These are phyloP conservation scores for Sparus aurata DNA, from an alignment of 2,797 vertebrate species.

Conservation along the genomic window DNA sequence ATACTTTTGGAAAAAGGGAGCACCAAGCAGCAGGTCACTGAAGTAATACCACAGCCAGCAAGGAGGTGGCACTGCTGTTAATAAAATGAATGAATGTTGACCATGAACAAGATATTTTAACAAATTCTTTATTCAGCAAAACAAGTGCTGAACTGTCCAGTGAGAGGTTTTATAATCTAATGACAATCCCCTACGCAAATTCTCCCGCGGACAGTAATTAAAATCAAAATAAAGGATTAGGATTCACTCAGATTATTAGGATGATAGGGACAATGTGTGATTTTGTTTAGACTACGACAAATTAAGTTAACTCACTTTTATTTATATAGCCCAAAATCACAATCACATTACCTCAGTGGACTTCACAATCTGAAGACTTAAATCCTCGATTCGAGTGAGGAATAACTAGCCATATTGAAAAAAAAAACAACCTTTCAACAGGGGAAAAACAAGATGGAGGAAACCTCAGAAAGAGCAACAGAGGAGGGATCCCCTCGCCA, in stretches of 20 bases:
- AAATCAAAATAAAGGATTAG: not conserved
- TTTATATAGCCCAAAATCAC: too few relatives aligned
- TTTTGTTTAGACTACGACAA: not conserved
- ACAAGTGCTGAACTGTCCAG: not conserved
- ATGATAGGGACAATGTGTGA: not conserved
- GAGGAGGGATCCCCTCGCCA: too few relatives aligned
- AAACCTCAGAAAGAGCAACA: too few relatives aligned
- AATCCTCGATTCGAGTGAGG: too few relatives aligned
- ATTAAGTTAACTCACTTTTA: too few relatives aligned
- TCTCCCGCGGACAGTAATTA: not conserved
- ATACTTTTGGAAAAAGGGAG: not conserved
- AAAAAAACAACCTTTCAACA: too few relatives aligned
- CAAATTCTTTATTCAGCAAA: not conserved
- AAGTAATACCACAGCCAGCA: slow-evolving; percentile 3
- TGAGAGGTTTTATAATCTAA: not conserved
- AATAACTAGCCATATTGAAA: too few relatives aligned
- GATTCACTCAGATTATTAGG: not conserved
- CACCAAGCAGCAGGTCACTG: not conserved
- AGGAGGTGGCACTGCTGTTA: slow-evolving; percentile 38
- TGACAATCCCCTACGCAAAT: not conserved
- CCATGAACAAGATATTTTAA: not conserved
- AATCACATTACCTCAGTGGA: too few relatives aligned
- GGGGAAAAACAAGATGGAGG: too few relatives aligned
- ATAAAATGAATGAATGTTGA: slow-evolving; percentile 7
- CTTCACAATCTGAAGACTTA: too few relatives aligned